A percentile compares a stretch with the other conserved stretches of the same genome.
phyloP scores from a whole-genome alignment of 2,888 invertebrate species.

The Metopia argyrocephala region DNA sequence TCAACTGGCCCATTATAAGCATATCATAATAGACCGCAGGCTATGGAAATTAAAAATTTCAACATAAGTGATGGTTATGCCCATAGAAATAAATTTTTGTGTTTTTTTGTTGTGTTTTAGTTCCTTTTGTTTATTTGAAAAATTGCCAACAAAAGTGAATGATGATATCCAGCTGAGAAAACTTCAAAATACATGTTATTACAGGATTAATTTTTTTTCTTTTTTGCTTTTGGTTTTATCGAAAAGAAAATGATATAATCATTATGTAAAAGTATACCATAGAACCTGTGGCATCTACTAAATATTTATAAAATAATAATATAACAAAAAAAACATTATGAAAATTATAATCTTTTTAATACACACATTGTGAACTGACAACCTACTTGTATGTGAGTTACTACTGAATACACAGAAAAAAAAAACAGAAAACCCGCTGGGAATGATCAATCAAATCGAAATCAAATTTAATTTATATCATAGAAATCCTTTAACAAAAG shows the following conservation, averaged over 20 bases:
- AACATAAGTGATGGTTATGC: slow-evolving; percentile 60
- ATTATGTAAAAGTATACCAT: slow-evolving; percentile 21
- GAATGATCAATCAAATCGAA: slow-evolving; percentile 78
- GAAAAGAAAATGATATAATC: slow-evolving; percentile 39
- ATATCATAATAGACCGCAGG: neutral
- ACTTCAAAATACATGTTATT: slow-evolving; percentile 72
- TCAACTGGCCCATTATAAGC: neutral
- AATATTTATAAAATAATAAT: slow-evolving; percentile 54
- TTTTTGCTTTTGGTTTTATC: neutral
- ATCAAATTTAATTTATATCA: slow-evolving; percentile 67
- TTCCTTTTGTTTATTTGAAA: slow-evolving; percentile 51
- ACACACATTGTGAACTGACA: slow-evolving; percentile 14
- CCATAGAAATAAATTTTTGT: slow-evolving; percentile 31
- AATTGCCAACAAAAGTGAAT: slow-evolving; percentile 65
- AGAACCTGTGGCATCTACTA: slow-evolving; percentile 59
- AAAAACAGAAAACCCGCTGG: slow-evolving; percentile 75
- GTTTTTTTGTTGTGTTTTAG: neutral
- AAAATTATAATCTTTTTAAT: slow-evolving; percentile 58
- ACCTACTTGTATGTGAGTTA: slow-evolving; percentile 2
- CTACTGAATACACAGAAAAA: slow-evolving; percentile 21
- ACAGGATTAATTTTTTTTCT: slow-evolving; percentile 72
- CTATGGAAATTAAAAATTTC: slow-evolving; percentile 51
- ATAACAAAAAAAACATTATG: slow-evolving; percentile 57
- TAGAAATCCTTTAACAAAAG: slow-evolving; percentile 60
- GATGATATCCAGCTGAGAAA: slow-evolving; percentile 72